phyloP scores from a whole-genome alignment of 2,888 invertebrate genomes.

The Tetragonisca angustula region DNA sequence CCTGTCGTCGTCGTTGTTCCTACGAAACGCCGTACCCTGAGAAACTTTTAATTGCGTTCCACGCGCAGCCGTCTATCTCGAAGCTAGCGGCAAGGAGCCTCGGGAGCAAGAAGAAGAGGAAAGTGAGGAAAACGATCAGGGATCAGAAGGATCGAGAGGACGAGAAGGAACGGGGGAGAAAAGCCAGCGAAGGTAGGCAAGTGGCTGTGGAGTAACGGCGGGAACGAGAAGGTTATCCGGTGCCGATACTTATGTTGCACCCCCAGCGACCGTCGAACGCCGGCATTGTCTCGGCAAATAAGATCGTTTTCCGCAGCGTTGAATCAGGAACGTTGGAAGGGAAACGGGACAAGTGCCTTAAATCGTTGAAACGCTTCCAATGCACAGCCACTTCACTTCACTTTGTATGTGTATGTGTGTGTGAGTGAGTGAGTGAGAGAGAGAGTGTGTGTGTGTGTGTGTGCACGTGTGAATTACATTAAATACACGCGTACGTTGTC shows the following conservation, averaged over 20 bases:
- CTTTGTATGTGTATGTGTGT: too few species aligned
- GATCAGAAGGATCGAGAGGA: neutral
- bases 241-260: conserved; percentile 24
- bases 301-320: conserved; percentile 30
- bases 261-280: conserved; percentile 19
- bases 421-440: too few species aligned
- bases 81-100: conserved; percentile 19
- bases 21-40: conserved; percentile 68
- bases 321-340: neutral
- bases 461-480: neutral
- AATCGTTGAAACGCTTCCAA: neutral
- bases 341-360: conserved; percentile 16
- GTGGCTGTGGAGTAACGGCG: conserved; percentile 1
- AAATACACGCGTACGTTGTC: neutral
- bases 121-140: neutral
- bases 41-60: conserved; percentile 80
- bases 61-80: conserved; percentile 69
- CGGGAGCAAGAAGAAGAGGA: neutral
- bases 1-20: conserved; percentile 68
- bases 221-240: conserved; percentile 17
- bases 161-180: neutral
- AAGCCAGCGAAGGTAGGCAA: conserved; percentile 1
- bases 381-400: neutral
- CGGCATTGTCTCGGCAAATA: conserved; percentile 48
- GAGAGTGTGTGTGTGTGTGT: neutral